Base-by-base conservation (phyloP, 2,113 vertebrate species). In the Arothron firmamentum region DNA sequence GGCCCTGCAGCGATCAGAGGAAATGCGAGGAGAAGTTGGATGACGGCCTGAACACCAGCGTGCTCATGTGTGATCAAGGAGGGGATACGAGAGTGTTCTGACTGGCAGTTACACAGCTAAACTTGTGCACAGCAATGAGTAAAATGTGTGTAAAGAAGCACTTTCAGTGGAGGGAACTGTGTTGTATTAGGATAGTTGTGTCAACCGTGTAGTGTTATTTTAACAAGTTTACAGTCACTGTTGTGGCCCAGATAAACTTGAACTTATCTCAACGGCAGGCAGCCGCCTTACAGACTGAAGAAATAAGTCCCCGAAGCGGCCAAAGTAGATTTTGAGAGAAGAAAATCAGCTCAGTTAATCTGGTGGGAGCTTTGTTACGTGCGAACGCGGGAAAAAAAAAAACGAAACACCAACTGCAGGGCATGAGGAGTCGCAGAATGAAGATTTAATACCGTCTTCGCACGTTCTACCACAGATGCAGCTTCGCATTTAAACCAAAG, bases 1-100 rank as follows among this genome's bases (percentile, higher is more conserved):
- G 56, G 78, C 74, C 69, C 79, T 64, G 74, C 65, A 80, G 85
- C 74, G 0, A 68, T 60, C 23, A 38, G 65, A 69, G 69, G 68
- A 73, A 80, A 74, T 51, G 56, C 34, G 59, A 77, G 69, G 73
- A 72, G 71, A 77, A 71, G 71, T 74, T 64, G 67, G 74, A 75
- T 51, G 50, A 57, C 73, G 70, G 62, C 58, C 56, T 57, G 69
- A 65, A 54, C 64, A 59, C 74, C 63, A 62, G 18, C 38, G 56
- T 42, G 70, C 52, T 66, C 57, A 23, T 72, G 67, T 59, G 23
- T 67, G 73, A 55, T 75, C 51, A 67, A 59, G 34, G 34, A 38
- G 11, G 34, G 65, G 8, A 38, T 12, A 38, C 34, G 34, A 11
- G 34, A 38, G 34, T 38, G 25, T 28, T 28, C 25, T 7, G 25